Base-by-base conservation (phyloP, 1,140 invertebrate species). In the Lutraria rhynchaena region DNA sequence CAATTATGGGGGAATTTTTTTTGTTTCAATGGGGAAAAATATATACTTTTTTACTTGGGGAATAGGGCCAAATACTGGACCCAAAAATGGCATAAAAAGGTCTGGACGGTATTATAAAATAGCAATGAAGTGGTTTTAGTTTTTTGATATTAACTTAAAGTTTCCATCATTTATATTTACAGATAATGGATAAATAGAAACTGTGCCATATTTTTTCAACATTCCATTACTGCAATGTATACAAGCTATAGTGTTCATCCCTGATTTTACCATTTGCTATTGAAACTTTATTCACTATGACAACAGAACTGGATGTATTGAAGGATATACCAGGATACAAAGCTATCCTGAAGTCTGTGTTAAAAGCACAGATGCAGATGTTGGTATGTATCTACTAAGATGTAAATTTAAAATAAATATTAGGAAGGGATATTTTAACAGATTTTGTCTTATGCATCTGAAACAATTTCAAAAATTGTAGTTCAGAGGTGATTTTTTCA, bases 301-400 rank as follows among this genome's bases (percentile, higher is more conserved):
- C 24, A 9, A 49, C 37, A 5, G 73, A 76, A 31, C 41, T 60
- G 19, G 73, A 61, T 19, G 57, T 76, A 37, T 35, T 76, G 35
- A 60, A 60, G 73, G 73, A 76, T 31, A 76, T 76, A 11, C 73
- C 73, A n/a, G 73, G 73, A 2, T 76, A 76, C 33, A 61, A 51
- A n/a, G 73, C 73, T 4, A 76, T 76, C n/a, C 58, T 76, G 24
- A 61, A 63, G 22, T 61, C 73, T 29, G 73, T 76, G 3, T 41
- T 76, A 7, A 76, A 76, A 27, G 35, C 73, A 49, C 73, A 76
- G 51, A 76, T 76, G 5, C 73, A 76, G 41, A 60, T 76, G 41
- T 27, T 76, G 58, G 73, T 76, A 76, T 33, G 73, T 51, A n/a
- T n/a, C n/a, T n/a, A n/a, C n/a, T n/a, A n/a, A n/a, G n/a, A n/a